Evolutionary conservation across 2,888 invertebrate genomes (phyloP).

Genomic region (Acholoe squamosa): DNA sequence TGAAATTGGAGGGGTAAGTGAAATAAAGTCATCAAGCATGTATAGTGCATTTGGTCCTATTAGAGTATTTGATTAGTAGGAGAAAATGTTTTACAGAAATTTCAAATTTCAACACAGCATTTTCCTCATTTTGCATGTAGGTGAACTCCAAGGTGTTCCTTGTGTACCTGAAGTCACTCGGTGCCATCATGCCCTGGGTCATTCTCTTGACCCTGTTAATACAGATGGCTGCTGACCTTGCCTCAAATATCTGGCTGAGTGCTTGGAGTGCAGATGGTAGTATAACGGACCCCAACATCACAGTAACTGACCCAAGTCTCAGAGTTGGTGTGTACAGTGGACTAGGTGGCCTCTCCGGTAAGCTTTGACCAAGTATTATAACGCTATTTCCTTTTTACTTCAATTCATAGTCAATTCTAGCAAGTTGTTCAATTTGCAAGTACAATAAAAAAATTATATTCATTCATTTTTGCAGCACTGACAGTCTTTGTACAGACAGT

Average conservation of each 20-base stretch:
- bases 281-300: neutral
- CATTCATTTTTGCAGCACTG: constrained; percentile 66
- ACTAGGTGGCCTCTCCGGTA: constrained; percentile 79
- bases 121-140: constrained; percentile 66
- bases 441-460: no score
- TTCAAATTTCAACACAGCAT: no score
- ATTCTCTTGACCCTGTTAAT: constrained; percentile 70
- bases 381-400: no score
- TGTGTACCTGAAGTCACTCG: constrained; percentile 77
- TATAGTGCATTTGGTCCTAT: no score
- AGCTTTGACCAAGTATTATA: no score
- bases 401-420: no score
- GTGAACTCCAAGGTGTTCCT: constrained; percentile 78
- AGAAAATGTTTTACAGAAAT: no score
- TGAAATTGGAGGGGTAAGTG: no score
- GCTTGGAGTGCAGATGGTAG: constrained; percentile 62
- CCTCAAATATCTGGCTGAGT: constrained; percentile 66
- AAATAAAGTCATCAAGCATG: no score
- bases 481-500: constrained; percentile 66
- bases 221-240: constrained; percentile 71
- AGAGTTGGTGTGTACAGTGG: constrained; percentile 84
- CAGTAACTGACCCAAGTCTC: constrained; percentile 69
- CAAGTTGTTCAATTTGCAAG: no score
- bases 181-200: constrained; percentile 71
- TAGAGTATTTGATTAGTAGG: no score